phyloP scores from a whole-genome alignment of 2,113 vertebrate genomes.

The Ranitomeya variabilis region DNA sequence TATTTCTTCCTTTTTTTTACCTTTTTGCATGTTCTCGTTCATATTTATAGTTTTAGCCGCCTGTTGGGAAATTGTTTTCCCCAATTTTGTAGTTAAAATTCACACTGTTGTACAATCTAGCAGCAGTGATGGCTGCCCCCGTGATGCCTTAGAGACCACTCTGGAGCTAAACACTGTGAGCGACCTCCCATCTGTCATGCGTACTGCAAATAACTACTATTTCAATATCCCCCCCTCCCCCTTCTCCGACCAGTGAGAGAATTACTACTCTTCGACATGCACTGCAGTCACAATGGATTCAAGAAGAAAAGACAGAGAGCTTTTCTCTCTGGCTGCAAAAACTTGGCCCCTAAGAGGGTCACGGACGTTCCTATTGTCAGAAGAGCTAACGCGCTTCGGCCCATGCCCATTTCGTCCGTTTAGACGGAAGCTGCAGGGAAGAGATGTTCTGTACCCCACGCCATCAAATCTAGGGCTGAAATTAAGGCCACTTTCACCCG shows the following conservation, averaged over 20 bases:
- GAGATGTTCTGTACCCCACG: background rate
- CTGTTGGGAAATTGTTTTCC: too few species aligned
- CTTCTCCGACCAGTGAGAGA: background rate
- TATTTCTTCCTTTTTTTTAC: too few species aligned
- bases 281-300: background rate
- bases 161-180: background rate
- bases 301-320: background rate
- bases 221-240: background rate
- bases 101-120: background rate
- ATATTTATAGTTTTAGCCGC: too few species aligned
- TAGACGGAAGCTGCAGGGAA: background rate
- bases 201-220: slow-evolving; percentile 1
- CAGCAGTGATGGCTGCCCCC: background rate
- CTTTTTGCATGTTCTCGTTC: too few species aligned
- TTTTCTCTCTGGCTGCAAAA: background rate
- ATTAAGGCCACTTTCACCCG: too few species aligned
- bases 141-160: background rate
- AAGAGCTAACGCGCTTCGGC: background rate
- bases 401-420: background rate
- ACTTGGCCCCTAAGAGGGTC: background rate
- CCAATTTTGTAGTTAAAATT: too few species aligned
- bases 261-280: background rate
- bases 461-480: too few species aligned
- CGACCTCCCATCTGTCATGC: slow-evolving; percentile 20
- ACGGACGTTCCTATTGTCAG: background rate